Base-by-base conservation (phyloP, 2,797 vertebrate species). In the Vipera ursinii region DNA sequence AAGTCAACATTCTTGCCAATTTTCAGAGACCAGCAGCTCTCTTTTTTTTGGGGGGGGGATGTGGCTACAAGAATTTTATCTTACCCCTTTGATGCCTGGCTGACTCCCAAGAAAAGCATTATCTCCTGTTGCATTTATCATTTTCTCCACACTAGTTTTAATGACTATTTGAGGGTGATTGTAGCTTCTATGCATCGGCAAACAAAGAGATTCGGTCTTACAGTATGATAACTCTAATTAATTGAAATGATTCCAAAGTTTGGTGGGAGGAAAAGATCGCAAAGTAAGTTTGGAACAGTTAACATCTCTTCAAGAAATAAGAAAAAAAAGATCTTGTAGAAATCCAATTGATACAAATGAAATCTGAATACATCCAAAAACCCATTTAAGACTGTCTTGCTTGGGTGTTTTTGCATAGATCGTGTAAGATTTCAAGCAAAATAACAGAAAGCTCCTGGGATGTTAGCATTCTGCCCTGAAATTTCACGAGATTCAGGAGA, bases 1-100 rank as follows among this genome's bases (percentile, higher is more conserved):
- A 2, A 73, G 2, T 38, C 17, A 22, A 38, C n/a, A 73, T 7
- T n/a, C 69, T 32, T 78, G 69, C 17, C 38, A 44, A 38, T 17
- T 20, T 44, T 38, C 69, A 78, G 15, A 78, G 17, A 8, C 32
- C 69, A 78, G 3, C 44, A 78, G 7, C 17, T 4, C 17, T 38
- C 22, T 73, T 38, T 44, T 8, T 38, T 38, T 38, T 1, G 6
- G 6, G 6, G 2, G 0, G 9, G 65, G 13, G 12, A 28, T 0
- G 28, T 69, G n/a, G 32, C 69, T 78, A 44, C 69, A 78, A 38
- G 3, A 44, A 44, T 44, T 78, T 78, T 9, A 78, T 44, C 32
- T 32, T 69, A 32, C 65, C 32, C 15, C 69, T 78, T 78, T 78
- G 15, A 22, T 38, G 15, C 38, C 32, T 78, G 69, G 69, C 69